phyloP scores from a whole-genome alignment of 2,888 invertebrate genomes.

The Molanna angustata region DNA sequence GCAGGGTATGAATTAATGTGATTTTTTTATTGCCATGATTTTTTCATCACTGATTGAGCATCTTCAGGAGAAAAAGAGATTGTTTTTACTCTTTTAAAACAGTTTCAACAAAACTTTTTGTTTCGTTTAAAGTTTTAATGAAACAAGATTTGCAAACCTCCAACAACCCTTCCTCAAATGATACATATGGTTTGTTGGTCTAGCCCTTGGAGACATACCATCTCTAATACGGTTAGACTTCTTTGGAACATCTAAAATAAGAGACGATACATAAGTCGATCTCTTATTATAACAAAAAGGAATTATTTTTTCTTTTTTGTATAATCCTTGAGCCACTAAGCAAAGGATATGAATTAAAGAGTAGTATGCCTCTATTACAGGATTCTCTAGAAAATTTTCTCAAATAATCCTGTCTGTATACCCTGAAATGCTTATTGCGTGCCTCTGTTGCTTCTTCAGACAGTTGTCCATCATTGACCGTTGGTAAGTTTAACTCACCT shows the following conservation, averaged over 20 bases:
- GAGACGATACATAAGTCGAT: not conserved
- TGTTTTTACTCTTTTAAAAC: not conserved
- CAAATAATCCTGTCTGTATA: conserved; percentile 27
- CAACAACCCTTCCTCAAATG: not conserved
- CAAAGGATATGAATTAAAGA: conserved; percentile 5
- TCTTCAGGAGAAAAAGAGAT: not conserved
- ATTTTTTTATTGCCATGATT: too few species aligned
- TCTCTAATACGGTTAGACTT: not conserved
- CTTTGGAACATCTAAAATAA: conserved; percentile 3
- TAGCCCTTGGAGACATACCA: not conserved
- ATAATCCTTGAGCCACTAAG: not conserved
- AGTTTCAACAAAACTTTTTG: not conserved
- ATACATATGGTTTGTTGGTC: not conserved
- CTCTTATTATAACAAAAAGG: conserved; percentile 2
- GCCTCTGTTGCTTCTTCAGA: conserved; percentile 34
- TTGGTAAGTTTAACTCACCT: too few species aligned
- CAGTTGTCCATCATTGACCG: too few species aligned
- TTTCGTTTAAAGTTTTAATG: not conserved
- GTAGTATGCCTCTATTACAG: conserved; percentile 7
- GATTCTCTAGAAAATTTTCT: conserved; percentile 12
- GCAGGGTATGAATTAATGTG: conserved; percentile 1
- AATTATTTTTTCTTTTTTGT: not conserved
- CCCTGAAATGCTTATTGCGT: conserved; percentile 32
- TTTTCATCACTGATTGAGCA: conserved; percentile 1
- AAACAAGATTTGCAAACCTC: conserved; percentile 3